Conservation (phyloP, 1,140 invertebrate species). For the Hestina assimilis region DNA sequence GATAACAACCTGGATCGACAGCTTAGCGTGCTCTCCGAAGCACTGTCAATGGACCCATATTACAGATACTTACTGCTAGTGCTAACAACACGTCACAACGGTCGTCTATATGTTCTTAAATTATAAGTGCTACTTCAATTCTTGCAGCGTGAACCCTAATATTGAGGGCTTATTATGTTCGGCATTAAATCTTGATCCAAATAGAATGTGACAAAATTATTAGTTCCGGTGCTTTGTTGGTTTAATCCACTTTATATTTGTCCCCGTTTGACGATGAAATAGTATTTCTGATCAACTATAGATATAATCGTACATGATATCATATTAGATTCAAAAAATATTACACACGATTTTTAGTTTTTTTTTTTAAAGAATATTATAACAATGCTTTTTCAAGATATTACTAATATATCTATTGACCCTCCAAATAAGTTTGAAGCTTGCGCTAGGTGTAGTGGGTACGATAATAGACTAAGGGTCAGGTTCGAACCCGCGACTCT, state of each 20-base stretch:
- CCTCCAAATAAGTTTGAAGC: too few relatives aligned
- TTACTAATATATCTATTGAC: too few relatives aligned
- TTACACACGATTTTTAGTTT: background rate
- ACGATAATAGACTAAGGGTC: too few relatives aligned
- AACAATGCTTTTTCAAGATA: too few relatives aligned
- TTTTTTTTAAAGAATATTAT: too few relatives aligned
- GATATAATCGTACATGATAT: background rate
- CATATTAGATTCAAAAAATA: background rate
- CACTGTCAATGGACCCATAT: too few relatives aligned
- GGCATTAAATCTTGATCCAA: slow-evolving; percentile 56
- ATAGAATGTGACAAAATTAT: slow-evolving; percentile 43
- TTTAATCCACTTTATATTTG: slow-evolving; percentile 23
- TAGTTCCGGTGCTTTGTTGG: slow-evolving; percentile 37
- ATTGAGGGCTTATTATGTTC: slow-evolving; percentile 8
- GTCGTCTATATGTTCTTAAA: background rate
- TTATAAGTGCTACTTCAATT: background rate
- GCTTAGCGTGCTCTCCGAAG: too few relatives aligned
- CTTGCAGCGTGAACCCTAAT: background rate
- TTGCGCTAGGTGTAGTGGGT: too few relatives aligned
- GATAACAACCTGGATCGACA: too few relatives aligned
- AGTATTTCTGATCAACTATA: background rate
- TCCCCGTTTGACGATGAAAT: background rate
- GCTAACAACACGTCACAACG: too few relatives aligned
- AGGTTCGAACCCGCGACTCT: too few relatives aligned
- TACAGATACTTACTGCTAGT: too few relatives aligned